Evolutionary conservation across 1,140 invertebrate genomes (phyloP).

Genomic region (Drosophila sturtevanti): DNA sequence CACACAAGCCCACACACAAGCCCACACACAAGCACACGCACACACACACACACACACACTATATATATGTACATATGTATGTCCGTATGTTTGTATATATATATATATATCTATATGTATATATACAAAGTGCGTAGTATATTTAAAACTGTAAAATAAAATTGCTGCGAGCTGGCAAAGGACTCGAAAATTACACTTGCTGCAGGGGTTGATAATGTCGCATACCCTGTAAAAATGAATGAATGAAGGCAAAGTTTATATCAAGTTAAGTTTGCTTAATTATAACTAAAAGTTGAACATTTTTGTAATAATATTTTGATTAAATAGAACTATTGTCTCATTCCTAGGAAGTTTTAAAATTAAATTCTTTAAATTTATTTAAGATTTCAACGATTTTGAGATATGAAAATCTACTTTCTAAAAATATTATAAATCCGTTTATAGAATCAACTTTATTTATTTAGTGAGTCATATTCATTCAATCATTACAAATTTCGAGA

Average conservation of each 20-base stretch:
- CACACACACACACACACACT: conserved; percentile 1
- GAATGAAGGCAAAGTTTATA: not conserved
- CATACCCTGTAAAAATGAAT: conserved; percentile 13
- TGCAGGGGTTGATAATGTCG: conserved; percentile 55
- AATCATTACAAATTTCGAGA: too few species aligned
- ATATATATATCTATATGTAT: conserved; percentile 10
- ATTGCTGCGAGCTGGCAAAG: conserved; percentile 9
- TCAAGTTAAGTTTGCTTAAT: too few species aligned
- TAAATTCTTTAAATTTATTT: too few species aligned
- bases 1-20: conserved; percentile 25
- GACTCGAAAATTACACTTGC: conserved; percentile 56
- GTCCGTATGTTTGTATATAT: not conserved
- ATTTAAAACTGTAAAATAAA: conserved; percentile 57
- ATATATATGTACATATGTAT: conserved; percentile 9
- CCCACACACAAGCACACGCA: conserved; percentile 5
- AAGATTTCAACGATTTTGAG: too few species aligned
- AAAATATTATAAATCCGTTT: too few species aligned
- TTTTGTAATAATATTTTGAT: too few species aligned
- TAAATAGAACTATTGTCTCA: too few species aligned
- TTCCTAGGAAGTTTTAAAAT: too few species aligned
- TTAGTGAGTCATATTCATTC: too few species aligned
- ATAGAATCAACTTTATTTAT: too few species aligned
- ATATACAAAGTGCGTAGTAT: conserved; percentile 52
- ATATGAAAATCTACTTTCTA: too few species aligned
- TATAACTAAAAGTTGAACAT: too few species aligned